A percentile compares a stretch with the other conserved stretches of the same genome.
phyloP scores from a whole-genome alignment of 2,888 invertebrate species.

The Herminia tarsipennalis region DNA sequence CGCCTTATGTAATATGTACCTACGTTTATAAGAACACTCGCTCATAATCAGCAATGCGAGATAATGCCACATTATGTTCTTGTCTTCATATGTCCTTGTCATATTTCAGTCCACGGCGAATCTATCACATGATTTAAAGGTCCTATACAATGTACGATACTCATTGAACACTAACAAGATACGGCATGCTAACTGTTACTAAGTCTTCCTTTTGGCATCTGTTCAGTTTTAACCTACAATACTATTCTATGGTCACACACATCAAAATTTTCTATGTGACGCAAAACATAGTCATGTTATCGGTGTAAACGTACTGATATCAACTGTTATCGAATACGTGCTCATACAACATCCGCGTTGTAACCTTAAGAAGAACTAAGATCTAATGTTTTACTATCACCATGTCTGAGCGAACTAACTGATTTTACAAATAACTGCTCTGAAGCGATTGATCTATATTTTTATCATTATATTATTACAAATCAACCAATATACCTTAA shows the following conservation, averaged over 20 bases:
- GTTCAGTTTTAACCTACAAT: too few relatives aligned
- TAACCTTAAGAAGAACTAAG: too few relatives aligned
- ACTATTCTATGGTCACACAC: too few relatives aligned
- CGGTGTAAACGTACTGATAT: slow-evolving; percentile 5
- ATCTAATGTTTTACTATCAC: too few relatives aligned
- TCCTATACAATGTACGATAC: background rate
- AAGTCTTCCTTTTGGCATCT: too few relatives aligned
- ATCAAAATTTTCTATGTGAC: background rate
- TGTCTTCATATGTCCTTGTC: slow-evolving; percentile 9
- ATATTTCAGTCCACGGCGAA: slow-evolving; percentile 16
- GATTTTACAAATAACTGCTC: background rate
- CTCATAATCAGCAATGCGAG: slow-evolving; percentile 28
- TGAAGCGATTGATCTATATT: background rate
- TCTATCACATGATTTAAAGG: background rate
- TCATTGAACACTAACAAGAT: too few relatives aligned
- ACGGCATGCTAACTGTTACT: too few relatives aligned
- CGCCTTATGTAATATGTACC: background rate
- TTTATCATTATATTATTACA: background rate
- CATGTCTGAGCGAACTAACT: background rate
- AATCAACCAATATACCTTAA: too few relatives aligned
- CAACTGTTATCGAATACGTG: slow-evolving; percentile 7
- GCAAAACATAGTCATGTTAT: slow-evolving; percentile 3
- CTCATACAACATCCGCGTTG: too few relatives aligned
- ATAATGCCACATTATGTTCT: slow-evolving; percentile 15
- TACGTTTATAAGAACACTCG: too few relatives aligned